Evolutionary conservation across 2,113 vertebrate genomes (phyloP).

Genomic region (Alosa alosa): DNA sequence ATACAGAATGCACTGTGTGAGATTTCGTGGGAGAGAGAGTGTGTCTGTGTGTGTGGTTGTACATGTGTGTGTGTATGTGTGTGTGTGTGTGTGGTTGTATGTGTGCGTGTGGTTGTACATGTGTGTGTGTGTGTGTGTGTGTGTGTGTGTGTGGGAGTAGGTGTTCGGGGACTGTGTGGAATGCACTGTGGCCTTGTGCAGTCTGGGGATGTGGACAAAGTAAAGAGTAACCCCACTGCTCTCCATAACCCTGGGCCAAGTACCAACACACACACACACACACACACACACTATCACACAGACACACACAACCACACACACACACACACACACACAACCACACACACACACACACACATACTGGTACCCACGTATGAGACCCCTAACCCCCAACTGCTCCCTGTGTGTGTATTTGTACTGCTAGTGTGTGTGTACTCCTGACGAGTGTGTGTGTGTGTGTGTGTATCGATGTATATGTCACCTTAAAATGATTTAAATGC

Average conservation of each 20-base stretch:
- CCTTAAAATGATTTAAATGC: too few species aligned
- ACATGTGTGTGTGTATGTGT: not conserved
- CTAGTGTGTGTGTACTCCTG: too few species aligned
- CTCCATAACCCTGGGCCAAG: not conserved
- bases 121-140: too few species aligned
- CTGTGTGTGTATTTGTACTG: too few species aligned
- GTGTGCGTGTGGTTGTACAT: too few species aligned
- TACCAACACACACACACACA: not conserved
- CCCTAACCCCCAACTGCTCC: too few species aligned
- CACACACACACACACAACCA: too few species aligned
- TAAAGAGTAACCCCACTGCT: not conserved
- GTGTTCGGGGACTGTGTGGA: slow-evolving; percentile 14
- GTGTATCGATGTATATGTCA: too few species aligned
- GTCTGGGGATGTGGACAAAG: not conserved
- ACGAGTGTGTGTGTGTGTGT: too few species aligned
- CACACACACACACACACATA: too few species aligned
- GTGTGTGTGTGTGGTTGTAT: not conserved
- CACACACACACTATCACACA: not conserved
- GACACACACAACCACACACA: not conserved
- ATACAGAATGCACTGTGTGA: not conserved
- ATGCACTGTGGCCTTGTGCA: slow-evolving; percentile 22
- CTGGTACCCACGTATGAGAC: too few species aligned
- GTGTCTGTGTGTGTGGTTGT: too few species aligned
- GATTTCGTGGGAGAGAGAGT: not conserved
- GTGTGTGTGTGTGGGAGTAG: not conserved